Evolutionary conservation across 2,888 invertebrate genomes (phyloP).

Genomic region (Sericinus montela): DNA sequence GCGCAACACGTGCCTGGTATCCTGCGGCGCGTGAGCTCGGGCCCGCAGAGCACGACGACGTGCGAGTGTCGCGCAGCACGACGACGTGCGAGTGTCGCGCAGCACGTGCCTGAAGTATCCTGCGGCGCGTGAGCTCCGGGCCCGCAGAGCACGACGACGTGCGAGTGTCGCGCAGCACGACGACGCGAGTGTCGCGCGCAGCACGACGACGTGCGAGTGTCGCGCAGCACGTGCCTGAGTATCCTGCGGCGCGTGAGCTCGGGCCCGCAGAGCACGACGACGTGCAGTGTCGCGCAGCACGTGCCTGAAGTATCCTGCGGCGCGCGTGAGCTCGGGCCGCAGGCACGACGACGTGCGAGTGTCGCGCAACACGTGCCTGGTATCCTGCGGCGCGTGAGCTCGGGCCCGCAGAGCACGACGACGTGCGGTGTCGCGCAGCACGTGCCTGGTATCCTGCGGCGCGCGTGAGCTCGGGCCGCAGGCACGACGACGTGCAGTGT

Average conservation of each 20-base stretch:
- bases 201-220: too few species aligned
- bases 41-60: background rate
- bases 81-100: background rate
- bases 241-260: too few species aligned
- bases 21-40: too few species aligned
- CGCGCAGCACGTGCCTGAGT: slow-evolving; percentile 21
- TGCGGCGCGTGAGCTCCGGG: background rate
- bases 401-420: too few species aligned
- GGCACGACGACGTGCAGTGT: background rate
- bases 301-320: slow-evolving; percentile 32
- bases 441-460: slow-evolving; percentile 32
- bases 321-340: too few species aligned
- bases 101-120: background rate
- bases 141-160: background rate
- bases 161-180: too few species aligned
- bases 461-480: too few species aligned
- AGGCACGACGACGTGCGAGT: background rate
- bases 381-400: too few species aligned
- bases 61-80: background rate
- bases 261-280: background rate
- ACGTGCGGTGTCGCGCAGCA: background rate
- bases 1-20: slow-evolving; percentile 36
- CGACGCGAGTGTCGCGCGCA: too few species aligned
- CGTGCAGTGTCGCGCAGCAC: background rate
- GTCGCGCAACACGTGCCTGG: background rate